Evolutionary conservation across 2,888 invertebrate genomes (phyloP).

Genomic region (Lepetodrilus schrolli): DNA sequence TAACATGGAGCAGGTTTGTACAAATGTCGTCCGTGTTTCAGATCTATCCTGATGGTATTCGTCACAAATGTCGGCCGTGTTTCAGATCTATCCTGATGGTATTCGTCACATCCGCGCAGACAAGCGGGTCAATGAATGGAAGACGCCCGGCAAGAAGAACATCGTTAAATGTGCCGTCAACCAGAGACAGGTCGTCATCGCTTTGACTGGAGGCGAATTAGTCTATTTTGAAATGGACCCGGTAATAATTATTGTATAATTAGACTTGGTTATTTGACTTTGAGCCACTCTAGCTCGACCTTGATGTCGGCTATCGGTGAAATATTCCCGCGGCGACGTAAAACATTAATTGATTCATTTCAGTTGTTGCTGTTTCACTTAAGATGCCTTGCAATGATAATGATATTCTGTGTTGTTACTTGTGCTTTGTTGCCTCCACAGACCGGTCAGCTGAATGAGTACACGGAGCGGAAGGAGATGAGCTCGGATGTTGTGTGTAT

Average conservation of each 20-base stretch:
- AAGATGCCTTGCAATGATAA: no score
- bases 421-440: conserved; percentile 74
- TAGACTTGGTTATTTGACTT: no score
- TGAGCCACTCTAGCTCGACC: no score
- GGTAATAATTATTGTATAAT: no score
- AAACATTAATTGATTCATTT: no score
- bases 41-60: no score
- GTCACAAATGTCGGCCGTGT: no score
- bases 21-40: no score
- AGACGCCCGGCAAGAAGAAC: conserved; percentile 96
- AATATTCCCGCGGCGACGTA: no score
- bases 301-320: no score
- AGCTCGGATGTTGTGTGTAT: conserved; percentile 98
- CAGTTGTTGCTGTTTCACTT: no score
- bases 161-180: conserved; percentile 99
- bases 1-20: no score
- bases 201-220: conserved; percentile 95
- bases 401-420: background rate
- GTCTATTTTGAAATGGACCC: conserved; percentile 99
- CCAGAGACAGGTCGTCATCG: conserved; percentile 97
- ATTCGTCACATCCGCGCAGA: conserved; percentile 98
- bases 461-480: conserved; percentile 97
- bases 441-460: conserved; percentile 98
- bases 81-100: conserved; percentile 95
- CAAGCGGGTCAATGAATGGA: conserved; percentile 99